Base-by-base conservation (phyloP, 1,140 invertebrate genomes). In the Armadillidium nasatum region DNA sequence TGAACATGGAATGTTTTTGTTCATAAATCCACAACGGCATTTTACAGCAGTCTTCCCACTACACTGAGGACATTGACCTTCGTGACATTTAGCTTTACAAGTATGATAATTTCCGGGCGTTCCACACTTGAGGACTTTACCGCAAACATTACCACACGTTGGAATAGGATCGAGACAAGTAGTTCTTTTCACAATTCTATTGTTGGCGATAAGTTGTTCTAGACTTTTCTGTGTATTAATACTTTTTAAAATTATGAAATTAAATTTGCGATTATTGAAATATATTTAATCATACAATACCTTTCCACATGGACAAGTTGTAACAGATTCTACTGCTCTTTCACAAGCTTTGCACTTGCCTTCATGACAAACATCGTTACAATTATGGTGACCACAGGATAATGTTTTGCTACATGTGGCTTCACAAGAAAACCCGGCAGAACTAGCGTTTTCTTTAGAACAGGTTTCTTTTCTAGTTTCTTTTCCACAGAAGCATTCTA, bases 21-120 rank as follows among this genome's bases (percentile, higher is more conserved):
- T 90, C 86, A 92, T 92, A 82, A 91, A 88, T n/a, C 93, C 93
- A 85, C 97, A 99, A n/a, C 94, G 90, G 83, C 97, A 98, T 73
- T 88, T 89, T 0, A 96, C 88, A 1, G 88, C 83, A 0, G 94
- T 95, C 15, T 88, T 89, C 21, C 91, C 88, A 15, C 90, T 88
- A 82, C 97, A 99, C 0, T 89, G 88, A 9, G 92, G 91, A 84
- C 97, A 99, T 11, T 88, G 86, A 0, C 91, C 93, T 83, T 87
- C 84, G 82, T 98, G 96, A 85, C 96, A 98, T 13, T 85, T 84
- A 13, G 85, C 84, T 69, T 87, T 83, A 84, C 96, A 98, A 0
- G 82, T 84, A 83, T 98, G 96, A 44, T 87, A 89, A 81, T 87
- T 83, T 88, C 89, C 88, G 71, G 88, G 85, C 70, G 91, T 91